Evolutionary conservation across 64 coral and sea anemone genomes (phyloP).

Genomic region (Montipora efflorescens): DNA sequence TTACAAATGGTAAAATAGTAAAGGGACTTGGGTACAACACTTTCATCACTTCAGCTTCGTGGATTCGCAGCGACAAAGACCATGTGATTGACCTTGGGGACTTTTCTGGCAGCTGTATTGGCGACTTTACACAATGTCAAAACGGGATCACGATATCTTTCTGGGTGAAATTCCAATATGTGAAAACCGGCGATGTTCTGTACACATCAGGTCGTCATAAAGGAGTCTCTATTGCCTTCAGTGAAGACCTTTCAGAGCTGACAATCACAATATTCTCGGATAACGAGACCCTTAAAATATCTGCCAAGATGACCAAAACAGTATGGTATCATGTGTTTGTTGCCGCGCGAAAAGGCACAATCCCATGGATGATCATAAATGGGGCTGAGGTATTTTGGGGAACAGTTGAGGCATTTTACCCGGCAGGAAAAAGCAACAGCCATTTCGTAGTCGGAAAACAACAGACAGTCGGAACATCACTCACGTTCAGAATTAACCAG

Average conservation of each 20-base stretch:
- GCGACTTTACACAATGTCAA: constrained; percentile 11
- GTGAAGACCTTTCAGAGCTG: not conserved
- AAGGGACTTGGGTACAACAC: not conserved
- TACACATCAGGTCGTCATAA: not conserved
- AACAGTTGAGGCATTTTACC: not conserved
- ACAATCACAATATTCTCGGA: not conserved
- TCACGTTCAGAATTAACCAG: not conserved
- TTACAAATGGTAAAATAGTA: not conserved
- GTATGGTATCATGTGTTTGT: constrained; percentile 17
- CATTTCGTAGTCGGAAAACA: not conserved
- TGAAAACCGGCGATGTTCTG: not conserved
- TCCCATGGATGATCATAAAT: constrained; percentile 8
- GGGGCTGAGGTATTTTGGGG: constrained; percentile 3
- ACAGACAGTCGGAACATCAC: not conserved
- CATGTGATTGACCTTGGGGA: constrained; percentile 36
- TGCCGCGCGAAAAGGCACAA: not conserved
- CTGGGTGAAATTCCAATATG: not conserved
- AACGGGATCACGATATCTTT: constrained; percentile 46
- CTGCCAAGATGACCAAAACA: not conserved
- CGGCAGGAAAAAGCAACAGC: not conserved
- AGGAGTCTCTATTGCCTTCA: not conserved
- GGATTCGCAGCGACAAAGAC: not conserved
- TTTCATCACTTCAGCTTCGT: not conserved
- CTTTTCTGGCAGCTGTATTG: constrained; percentile 32
- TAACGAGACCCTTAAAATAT: not conserved